Conservation (phyloP, 1,140 invertebrate genomes). For the Penaeus chinensis region DNA sequence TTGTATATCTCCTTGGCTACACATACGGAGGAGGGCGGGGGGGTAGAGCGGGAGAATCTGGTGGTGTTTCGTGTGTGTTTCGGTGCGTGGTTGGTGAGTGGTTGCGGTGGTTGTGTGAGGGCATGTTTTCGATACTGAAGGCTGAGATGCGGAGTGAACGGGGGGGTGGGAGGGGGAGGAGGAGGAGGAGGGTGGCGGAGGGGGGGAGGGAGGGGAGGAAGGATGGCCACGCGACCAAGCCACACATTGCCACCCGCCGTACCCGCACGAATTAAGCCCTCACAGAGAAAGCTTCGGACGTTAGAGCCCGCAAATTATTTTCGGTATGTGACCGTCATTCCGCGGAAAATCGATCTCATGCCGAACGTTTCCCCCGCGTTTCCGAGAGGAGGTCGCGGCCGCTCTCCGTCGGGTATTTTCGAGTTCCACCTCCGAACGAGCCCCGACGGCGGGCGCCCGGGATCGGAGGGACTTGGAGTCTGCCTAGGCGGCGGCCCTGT, state of each 20-base stretch:
- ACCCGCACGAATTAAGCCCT: constrained; percentile 50
- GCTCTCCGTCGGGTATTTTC: no score
- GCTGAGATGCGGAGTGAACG: not conserved
- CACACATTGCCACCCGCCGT: constrained; percentile 41
- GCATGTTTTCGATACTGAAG: not conserved
- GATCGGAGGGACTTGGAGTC: no score
- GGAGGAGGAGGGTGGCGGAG: not conserved
- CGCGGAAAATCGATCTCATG: not conserved
- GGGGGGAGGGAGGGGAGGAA: not conserved
- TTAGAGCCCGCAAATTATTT: constrained; percentile 23
- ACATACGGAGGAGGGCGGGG: no score
- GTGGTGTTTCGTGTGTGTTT: no score
- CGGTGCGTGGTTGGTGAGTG: no score
- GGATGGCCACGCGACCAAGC: constrained; percentile 52
- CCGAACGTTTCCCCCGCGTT: not conserved
- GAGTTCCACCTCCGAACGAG: no score
- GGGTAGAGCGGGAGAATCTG: no score
- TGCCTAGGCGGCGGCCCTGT: no score
- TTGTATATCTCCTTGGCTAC: no score
- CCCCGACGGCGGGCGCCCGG: no score
- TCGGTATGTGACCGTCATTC: constrained; percentile 24
- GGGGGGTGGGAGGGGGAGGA: not conserved
- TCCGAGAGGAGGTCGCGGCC: not conserved
- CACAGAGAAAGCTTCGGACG: constrained; percentile 51
- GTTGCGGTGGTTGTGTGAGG: no score